These are phyloP conservation scores for Subacronicta megacephala DNA, from an alignment of 2,888 invertebrate genomes.

Conservation along the genomic window DNA sequence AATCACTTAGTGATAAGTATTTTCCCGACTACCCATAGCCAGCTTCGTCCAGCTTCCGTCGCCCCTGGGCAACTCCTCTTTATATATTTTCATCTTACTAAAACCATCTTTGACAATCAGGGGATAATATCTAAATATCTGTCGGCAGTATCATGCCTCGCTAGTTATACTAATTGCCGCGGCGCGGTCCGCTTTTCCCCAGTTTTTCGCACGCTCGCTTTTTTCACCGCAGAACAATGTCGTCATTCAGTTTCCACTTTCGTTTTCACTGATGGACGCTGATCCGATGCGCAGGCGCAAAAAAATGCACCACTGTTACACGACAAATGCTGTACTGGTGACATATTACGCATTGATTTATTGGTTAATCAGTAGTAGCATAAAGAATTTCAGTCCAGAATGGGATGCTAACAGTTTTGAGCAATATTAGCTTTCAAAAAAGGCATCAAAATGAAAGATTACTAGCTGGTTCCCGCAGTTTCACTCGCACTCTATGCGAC, in stretches of 20 bases:
- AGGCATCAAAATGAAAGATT: too few relatives aligned
- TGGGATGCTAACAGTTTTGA: background rate
- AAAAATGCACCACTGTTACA: conserved; percentile 65
- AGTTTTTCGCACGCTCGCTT: conserved; percentile 68
- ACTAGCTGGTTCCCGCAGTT: too few relatives aligned
- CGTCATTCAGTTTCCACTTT: conserved; percentile 87
- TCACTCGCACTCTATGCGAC: too few relatives aligned
- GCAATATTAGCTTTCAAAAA: background rate
- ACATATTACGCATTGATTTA: conserved; percentile 38
- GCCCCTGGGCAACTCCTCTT: too few relatives aligned
- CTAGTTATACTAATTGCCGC: conserved; percentile 44
- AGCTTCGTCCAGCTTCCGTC: too few relatives aligned
- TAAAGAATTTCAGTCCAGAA: background rate
- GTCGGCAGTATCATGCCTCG: conserved; percentile 41
- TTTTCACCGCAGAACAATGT: conserved; percentile 83
- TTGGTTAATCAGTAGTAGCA: background rate
- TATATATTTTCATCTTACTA: too few relatives aligned
- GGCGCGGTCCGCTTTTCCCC: conserved; percentile 63
- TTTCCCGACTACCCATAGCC: too few relatives aligned
- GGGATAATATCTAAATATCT: background rate
- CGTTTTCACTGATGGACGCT: conserved; percentile 81
- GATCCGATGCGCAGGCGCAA: conserved; percentile 67
- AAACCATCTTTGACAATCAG: background rate
- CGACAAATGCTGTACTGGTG: conserved; percentile 47
- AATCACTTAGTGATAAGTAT: too few relatives aligned